These are phyloP conservation scores for Brachyhypopomus gauderio DNA, from an alignment of 2,113 vertebrate species.

Conservation along the genomic window DNA sequence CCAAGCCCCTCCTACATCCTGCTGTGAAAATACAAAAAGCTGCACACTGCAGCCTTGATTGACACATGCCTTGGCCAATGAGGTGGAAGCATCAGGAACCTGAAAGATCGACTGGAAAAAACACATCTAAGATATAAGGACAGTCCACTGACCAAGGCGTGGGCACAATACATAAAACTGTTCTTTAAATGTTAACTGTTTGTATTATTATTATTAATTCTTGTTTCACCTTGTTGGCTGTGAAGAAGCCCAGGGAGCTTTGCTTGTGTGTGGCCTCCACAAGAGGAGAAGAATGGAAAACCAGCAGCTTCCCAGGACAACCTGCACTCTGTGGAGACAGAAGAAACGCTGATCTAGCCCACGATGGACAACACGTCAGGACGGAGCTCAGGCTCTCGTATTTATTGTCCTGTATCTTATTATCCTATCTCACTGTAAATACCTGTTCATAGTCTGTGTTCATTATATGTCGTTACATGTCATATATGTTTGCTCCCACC, in stretches of 20 bases:
- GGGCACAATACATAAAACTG: background rate
- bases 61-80: constrained; percentile 73
- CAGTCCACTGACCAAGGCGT: background rate
- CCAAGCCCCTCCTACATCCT: constrained; percentile 75
- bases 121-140: background rate
- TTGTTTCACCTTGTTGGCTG: constrained; percentile 67
- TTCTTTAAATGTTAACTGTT: background rate
- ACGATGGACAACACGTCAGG: background rate
- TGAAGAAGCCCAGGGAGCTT: constrained; percentile 71
- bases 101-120: constrained; percentile 74
- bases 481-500: no score
- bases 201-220: background rate
- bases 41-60: constrained; percentile 75
- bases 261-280: constrained; percentile 57
- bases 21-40: constrained; percentile 73
- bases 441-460: no score
- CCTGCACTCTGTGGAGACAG: constrained; percentile 60
- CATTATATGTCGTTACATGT: no score
- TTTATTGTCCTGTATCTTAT: no score
- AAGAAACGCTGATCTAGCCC: background rate
- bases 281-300: constrained; percentile 74
- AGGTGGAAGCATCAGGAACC: constrained; percentile 64
- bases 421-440: no score
- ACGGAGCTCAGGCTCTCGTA: no score
- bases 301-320: constrained; percentile 74